phyloP scores from a whole-genome alignment of 2,113 vertebrate species.

The Psettodes erumei region DNA sequence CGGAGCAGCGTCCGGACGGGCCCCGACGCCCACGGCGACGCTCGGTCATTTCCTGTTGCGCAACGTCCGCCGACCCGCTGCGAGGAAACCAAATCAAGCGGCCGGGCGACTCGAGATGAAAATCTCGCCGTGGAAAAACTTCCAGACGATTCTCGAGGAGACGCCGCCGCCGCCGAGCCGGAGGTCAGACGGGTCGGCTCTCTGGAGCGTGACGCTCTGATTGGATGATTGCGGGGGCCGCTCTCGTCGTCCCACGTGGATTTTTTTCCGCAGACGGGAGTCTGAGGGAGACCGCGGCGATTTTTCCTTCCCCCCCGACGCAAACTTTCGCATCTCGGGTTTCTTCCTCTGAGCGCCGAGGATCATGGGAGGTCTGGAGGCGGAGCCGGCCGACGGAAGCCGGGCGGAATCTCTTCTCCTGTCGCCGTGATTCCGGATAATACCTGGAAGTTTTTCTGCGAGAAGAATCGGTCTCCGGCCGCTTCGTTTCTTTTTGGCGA shows the following conservation, averaged over 20 bases:
- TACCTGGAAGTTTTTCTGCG: no score
- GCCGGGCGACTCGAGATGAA: no score
- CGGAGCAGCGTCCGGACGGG: no score
- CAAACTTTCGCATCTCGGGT: neutral
- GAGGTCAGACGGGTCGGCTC: neutral
- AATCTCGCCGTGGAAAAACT: neutral
- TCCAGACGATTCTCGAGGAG: neutral
- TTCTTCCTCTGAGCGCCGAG: neutral
- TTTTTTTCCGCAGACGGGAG: neutral
- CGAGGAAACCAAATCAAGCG: constrained; percentile 17
- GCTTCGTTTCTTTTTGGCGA: neutral
- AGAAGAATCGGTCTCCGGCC: no score
- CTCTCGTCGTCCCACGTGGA: neutral
- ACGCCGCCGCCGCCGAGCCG: neutral
- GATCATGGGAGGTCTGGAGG: neutral
- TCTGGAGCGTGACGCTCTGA: constrained; percentile 3
- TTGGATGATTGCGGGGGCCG: neutral
- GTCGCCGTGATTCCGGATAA: constrained; percentile 51
- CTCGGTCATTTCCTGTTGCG: constrained; percentile 19
- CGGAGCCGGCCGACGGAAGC: neutral
- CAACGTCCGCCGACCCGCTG: constrained; percentile 2
- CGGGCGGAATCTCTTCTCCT: neutral
- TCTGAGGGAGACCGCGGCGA: no score
- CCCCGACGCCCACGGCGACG: constrained; percentile 1
- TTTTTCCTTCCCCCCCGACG: no score